phyloP scores from a whole-genome alignment of 2,888 invertebrate genomes.

The Hedya salicella region DNA sequence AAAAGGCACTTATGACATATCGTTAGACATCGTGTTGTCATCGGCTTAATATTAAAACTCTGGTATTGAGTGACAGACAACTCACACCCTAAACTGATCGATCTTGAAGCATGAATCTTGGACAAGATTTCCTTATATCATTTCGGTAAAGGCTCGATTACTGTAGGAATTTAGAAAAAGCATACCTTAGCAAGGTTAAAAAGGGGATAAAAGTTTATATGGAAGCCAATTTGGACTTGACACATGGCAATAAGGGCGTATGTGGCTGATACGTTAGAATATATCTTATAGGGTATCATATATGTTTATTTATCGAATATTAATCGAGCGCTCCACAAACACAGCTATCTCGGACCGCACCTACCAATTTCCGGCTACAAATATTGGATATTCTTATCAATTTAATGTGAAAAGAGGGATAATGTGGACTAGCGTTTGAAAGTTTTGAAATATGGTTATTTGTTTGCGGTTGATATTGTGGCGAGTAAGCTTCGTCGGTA shows the following conservation, averaged over 20 bases:
- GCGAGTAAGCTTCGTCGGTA: too few relatives aligned
- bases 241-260: background rate
- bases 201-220: background rate
- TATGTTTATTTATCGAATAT: conserved; percentile 34
- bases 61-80: too few relatives aligned
- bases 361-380: conserved; percentile 40
- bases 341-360: conserved; percentile 34
- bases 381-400: conserved; percentile 37
- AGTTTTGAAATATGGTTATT: conserved; percentile 14
- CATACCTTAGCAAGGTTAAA: too few relatives aligned
- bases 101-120: too few relatives aligned
- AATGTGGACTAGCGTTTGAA: conserved; percentile 11
- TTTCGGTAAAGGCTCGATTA: too few relatives aligned
- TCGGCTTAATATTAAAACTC: too few relatives aligned
- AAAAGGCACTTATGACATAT: too few relatives aligned
- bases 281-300: background rate
- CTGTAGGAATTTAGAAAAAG: too few relatives aligned
- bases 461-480: background rate
- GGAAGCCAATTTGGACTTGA: background rate
- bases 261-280: background rate
- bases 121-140: too few relatives aligned
- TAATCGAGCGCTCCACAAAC: conserved; percentile 36
- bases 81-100: too few relatives aligned
- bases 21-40: too few relatives aligned
- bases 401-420: conserved; percentile 36